Conservation (phyloP, 2,797 vertebrate species). For the Synaphobranchus kaupii region DNA sequence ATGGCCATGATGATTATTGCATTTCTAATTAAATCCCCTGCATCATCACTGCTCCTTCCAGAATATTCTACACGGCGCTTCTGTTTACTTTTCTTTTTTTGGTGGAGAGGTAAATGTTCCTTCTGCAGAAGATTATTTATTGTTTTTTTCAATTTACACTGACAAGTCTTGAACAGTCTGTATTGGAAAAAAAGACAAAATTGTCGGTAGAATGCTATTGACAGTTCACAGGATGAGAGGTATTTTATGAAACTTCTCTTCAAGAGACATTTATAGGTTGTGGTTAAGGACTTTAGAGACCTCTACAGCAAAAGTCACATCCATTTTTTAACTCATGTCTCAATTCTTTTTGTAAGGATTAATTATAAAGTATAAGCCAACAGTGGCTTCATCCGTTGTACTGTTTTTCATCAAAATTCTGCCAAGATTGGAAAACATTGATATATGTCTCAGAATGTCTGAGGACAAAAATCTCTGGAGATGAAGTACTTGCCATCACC, state of each 20-base stretch:
- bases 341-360: not conserved
- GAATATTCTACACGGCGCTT: constrained; percentile 21
- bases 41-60: constrained; percentile 38
- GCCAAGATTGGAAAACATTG: not conserved
- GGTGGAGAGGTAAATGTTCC: not conserved
- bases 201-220: not conserved
- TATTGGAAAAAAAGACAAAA: not conserved
- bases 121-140: constrained; percentile 2
- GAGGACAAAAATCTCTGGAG: constrained; percentile 34
- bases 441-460: constrained; percentile 19
- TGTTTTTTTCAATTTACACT: not conserved
- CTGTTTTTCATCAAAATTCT: not conserved
- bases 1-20: constrained; percentile 51
- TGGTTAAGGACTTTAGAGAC: not conserved
- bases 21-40: constrained; percentile 56
- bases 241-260: not conserved
- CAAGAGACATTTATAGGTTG: not conserved
- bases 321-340: not conserved
- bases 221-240: not conserved
- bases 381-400: not conserved
- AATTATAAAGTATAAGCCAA: not conserved
- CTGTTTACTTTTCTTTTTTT: not conserved
- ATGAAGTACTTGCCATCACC: constrained; percentile 46
- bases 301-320: not conserved
- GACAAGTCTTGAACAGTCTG: not conserved